A percentile compares a stretch with the other conserved stretches of the same genome.
These are phyloP conservation scores for Xanthia icteritia DNA, from an alignment of 2,888 invertebrate genomes.

Conservation along the genomic window DNA sequence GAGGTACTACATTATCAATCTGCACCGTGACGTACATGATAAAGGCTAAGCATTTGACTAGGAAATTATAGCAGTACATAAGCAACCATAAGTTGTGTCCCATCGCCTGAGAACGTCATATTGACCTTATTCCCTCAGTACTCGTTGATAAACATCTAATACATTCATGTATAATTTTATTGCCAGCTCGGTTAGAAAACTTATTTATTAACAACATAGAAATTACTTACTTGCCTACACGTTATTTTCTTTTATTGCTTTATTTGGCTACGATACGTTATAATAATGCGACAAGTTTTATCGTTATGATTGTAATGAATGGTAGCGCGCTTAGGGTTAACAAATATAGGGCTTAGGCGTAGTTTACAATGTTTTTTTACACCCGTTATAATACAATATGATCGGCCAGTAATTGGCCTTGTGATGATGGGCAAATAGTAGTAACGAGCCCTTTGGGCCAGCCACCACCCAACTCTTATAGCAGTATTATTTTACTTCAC, in stretches of 20 bases:
- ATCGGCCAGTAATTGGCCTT: not conserved
- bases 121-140: constrained; percentile 61
- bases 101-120: constrained; percentile 64
- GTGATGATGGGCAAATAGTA: not conserved
- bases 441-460: not conserved
- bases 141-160: constrained; percentile 60
- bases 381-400: not conserved
- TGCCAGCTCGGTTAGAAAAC: constrained; percentile 55
- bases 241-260: constrained; percentile 61
- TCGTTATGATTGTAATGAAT: constrained; percentile 44
- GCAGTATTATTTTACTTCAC: too few species aligned
- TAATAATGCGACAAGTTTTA: constrained; percentile 40
- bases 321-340: constrained; percentile 8
- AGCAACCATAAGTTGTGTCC: constrained; percentile 45
- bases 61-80: constrained; percentile 47
- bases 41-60: constrained; percentile 33
- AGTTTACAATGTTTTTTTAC: not conserved
- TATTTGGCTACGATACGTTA: constrained; percentile 50
- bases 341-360: not conserved
- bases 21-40: constrained; percentile 34
- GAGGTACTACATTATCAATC: constrained; percentile 22
- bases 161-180: constrained; percentile 65
- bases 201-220: constrained; percentile 59
- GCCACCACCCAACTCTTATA: too few species aligned
- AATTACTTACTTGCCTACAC: constrained; percentile 56